Percentiles rank a stretch among this genome's conserved stretches.
Conservation (phyloP, 2,113 vertebrate species). For the Centrocercus urophasianus region DNA sequence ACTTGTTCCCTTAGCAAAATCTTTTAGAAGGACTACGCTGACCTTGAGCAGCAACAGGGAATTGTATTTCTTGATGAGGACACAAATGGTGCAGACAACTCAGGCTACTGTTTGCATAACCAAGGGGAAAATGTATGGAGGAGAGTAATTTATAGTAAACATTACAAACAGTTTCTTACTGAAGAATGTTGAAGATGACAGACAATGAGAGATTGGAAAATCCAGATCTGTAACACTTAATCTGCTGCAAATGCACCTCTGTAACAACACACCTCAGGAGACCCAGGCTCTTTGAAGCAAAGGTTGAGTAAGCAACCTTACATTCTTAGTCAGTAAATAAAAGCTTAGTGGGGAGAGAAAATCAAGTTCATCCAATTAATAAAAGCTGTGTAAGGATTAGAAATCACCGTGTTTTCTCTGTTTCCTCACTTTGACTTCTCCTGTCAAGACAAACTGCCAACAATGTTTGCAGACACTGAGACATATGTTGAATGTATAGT, state of each 20-base stretch:
- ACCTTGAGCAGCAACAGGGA: conserved; percentile 42
- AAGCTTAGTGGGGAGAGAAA: conserved; percentile 30
- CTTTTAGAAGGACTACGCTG: conserved; percentile 22
- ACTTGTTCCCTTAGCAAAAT: not conserved
- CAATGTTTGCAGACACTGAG: not conserved
- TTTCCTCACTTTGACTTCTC: conserved; percentile 25
- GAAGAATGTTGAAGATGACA: conserved; percentile 51
- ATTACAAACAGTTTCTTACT: conserved; percentile 26
- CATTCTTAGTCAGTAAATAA: conserved; percentile 54
- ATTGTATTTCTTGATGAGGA: not conserved
- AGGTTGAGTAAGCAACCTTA: conserved; percentile 15
- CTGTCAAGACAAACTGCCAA: conserved; percentile 11
- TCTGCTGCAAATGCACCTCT: conserved; percentile 35
- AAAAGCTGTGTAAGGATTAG: conserved; percentile 53
- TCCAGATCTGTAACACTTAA: conserved; percentile 57
- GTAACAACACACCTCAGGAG: not conserved
- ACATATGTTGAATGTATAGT: not conserved
- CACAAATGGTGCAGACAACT: conserved; percentile 23
- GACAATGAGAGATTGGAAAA: conserved; percentile 70
- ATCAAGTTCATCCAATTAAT: conserved; percentile 47
- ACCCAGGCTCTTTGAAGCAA: not conserved
- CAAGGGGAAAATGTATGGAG: conserved; percentile 33
- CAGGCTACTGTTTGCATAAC: not conserved
- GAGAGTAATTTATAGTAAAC: conserved; percentile 17
- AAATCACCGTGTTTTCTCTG: conserved; percentile 18